Evolutionary conservation across 2,888 invertebrate species (phyloP), one percentile per base, ranked within the genome.

Genomic region (Lepidonotus clava): DNA sequence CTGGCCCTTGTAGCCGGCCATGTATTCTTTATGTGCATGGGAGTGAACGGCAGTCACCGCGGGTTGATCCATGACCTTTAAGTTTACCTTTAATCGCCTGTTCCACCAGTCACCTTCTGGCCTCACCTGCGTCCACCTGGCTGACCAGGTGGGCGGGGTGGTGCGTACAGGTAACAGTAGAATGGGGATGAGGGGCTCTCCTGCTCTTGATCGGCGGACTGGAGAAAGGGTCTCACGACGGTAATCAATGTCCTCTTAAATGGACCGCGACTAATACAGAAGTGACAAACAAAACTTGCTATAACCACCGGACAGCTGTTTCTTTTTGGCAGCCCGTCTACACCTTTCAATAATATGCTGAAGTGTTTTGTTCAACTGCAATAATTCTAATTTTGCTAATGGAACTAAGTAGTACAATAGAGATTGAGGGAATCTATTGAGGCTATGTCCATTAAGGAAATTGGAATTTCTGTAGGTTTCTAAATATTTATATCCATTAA

Each of bases 11-110:
- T 32, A 2, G 61, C 24, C 28, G 28, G 28, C 61, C 61, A 61
- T 61, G 61, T 61, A 61, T 61, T 28, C 28, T 61, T 61, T 24
- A 61, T 61, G 61, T 61, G n/a, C 28, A 61, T 61, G n/a, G n/a
- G n/a, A n/a, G n/a, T n/a, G n/a, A n/a, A n/a, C n/a, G n/a, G n/a
- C n/a, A n/a, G n/a, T n/a, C n/a, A n/a, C n/a, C n/a, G n/a, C 18
- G 18, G 28, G 24, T 61, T 28, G 11, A 32, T 4, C 21, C 2
- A 24, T 61, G 61, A 61, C 61, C 61, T 24, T 24, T 28, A 14
- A 2, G 61, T 61, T 61, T 11, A 56, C 5, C 56, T n/a, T n/a
- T 56, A n/a, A 56, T 56, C 24, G 28, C 28, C 24, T 2, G 11
- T 18, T 11, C 46, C 46, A 6, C 46, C 18, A 46, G 46, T 6